Evolutionary conservation across 2,113 vertebrate species (phyloP).

Genomic region (pig (Sus scrofa)): T2T-Sscrofa CM000817.6:172452001-172452500

Average conservation of each 20-base stretch:
- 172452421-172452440: constrained; percentile 64
- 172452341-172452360: too few species aligned
- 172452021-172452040: constrained; percentile 9
- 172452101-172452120: constrained; percentile 53
- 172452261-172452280: too few species aligned
- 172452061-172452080: background rate
- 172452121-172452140: too few species aligned
- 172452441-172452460: constrained; percentile 67
- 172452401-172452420: constrained; percentile 55
- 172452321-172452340: too few species aligned
- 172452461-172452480: constrained; percentile 78
- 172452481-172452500: constrained; percentile 80
- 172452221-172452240: too few species aligned
- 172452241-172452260: too few species aligned
- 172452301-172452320: too few species aligned
- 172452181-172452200: too few species aligned
- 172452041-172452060: background rate
- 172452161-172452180: too few species aligned
- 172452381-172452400: constrained; percentile 8
- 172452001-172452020: background rate
- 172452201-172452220: too few species aligned
- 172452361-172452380: constrained; percentile 37
- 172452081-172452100: constrained; percentile 30
- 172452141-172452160: too few species aligned
- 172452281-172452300: too few species aligned